phyloP scores from a whole-genome alignment of 1,140 invertebrate species.

The Cotesia vestalis region DNA sequence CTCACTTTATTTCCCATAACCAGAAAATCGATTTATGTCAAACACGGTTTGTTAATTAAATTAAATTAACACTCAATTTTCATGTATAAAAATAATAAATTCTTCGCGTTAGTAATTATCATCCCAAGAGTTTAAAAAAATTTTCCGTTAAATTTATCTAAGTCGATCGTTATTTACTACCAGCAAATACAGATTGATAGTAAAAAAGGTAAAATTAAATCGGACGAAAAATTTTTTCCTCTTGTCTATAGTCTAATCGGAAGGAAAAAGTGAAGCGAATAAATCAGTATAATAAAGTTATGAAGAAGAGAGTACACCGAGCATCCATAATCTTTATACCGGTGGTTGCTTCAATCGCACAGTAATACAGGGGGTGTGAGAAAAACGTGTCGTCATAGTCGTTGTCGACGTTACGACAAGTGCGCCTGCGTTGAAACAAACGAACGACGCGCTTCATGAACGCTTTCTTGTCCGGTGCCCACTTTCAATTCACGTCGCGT shows the following conservation, averaged over 20 bases:
- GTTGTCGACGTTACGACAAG: not conserved
- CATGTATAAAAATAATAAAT: no score
- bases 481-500: conserved; percentile 58
- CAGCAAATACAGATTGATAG: no score
- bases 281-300: conserved; percentile 11
- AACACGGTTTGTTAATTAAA: no score
- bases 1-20: no score
- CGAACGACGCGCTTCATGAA: conserved; percentile 45
- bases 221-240: not conserved
- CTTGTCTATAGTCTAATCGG: conserved; percentile 22
- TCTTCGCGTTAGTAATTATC: no score
- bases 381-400: conserved; percentile 5
- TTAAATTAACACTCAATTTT: no score
- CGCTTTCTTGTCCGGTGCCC: conserved; percentile 49
- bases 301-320: conserved; percentile 32
- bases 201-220: no score
- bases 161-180: no score
- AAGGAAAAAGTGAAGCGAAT: conserved; percentile 1
- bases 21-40: no score
- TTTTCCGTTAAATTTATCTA: no score
- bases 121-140: not conserved
- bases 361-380: conserved; percentile 25
- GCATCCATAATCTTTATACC: conserved; percentile 40
- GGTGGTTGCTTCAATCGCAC: conserved; percentile 34
- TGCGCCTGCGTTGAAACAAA: conserved; percentile 39